A percentile compares a stretch with the other conserved stretches of the same genome.
Conservation (phyloP, 1,140 invertebrate species). For the Pseudomyrmex concolor region DNA sequence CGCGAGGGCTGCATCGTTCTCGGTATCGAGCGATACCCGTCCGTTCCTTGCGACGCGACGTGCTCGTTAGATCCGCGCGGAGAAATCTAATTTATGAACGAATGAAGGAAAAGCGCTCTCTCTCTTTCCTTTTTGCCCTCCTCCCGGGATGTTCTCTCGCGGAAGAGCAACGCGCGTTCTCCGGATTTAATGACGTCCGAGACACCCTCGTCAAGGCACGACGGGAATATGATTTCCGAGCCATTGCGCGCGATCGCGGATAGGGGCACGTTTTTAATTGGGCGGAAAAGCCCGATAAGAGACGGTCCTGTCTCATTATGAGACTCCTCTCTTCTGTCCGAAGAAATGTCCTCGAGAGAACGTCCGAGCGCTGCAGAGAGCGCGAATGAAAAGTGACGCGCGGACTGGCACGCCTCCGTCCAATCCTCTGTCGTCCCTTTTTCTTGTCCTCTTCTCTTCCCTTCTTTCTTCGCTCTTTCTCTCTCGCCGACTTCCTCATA, state of each 20-base stretch:
- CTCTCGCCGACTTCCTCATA: conserved; percentile 1
- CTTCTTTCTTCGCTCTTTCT: neutral
- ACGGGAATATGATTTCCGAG: conserved; percentile 62
- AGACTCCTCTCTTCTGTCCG: conserved; percentile 37
- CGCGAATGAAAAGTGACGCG: conserved; percentile 63
- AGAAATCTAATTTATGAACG: conserved; percentile 21
- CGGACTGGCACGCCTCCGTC: conserved; percentile 37
- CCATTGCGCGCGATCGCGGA: conserved; percentile 66
- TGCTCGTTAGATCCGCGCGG: conserved; percentile 19
- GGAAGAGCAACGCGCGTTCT: conserved; percentile 27
- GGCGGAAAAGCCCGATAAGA: conserved; percentile 75
- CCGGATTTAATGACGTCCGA: conserved; percentile 68
- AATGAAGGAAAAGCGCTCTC: neutral
- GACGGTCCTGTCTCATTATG: conserved; percentile 68
- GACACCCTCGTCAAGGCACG: conserved; percentile 65
- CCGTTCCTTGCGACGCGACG: neutral
- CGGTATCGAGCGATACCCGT: neutral
- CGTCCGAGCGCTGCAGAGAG: conserved; percentile 21
- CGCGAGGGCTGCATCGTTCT: neutral
- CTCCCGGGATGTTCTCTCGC: neutral
- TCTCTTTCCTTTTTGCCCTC: no score
- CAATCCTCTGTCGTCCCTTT: neutral
- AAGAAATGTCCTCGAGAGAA: conserved; percentile 34
- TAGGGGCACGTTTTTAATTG: conserved; percentile 73
- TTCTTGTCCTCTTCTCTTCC: no score